These are phyloP conservation scores for Deilephila elpenor DNA, from an alignment of 2,888 invertebrate species.

Conservation along the genomic window DNA sequence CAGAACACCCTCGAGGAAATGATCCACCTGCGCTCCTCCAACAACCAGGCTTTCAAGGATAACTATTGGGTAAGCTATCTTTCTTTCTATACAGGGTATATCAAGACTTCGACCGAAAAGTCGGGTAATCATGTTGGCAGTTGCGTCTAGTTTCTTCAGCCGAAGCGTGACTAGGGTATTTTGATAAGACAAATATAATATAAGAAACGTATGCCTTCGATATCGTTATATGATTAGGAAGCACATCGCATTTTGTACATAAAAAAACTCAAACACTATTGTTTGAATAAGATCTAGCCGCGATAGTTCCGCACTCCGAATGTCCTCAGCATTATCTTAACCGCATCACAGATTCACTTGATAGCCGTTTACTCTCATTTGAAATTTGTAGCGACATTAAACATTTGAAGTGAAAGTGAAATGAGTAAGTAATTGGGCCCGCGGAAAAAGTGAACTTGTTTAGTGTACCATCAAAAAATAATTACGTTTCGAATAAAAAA, in stretches of 20 bases:
- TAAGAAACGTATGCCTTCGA: too few relatives aligned
- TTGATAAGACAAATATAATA: too few relatives aligned
- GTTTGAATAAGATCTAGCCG: background rate
- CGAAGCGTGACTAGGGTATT: too few relatives aligned
- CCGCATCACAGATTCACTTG: conserved; percentile 16
- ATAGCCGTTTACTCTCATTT: conserved; percentile 11
- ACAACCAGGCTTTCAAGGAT: conserved; percentile 84
- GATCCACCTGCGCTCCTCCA: conserved; percentile 75
- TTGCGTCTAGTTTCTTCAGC: too few relatives aligned
- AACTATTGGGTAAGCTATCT: conserved; percentile 83
- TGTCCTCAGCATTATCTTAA: background rate
- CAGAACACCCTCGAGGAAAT: conserved; percentile 79
- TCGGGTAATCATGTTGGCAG: too few relatives aligned
- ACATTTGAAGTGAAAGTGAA: conserved; percentile 56
- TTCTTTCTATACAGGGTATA: too few relatives aligned
- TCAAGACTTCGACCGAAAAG: too few relatives aligned
- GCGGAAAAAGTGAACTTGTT: conserved; percentile 45
- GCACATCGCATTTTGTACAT: too few relatives aligned
- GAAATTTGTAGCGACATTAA: conserved; percentile 26
- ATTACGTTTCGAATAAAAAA: conserved; percentile 25
- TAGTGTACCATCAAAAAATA: conserved; percentile 42
- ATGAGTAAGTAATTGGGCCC: conserved; percentile 55
- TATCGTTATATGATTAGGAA: too few relatives aligned
- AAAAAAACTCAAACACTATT: too few relatives aligned
- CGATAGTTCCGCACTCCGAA: background rate